Percentiles rank a stretch among this genome's conserved stretches.
phyloP scores from a whole-genome alignment of 2,888 invertebrate species.

The Cyrtodaria siliqua region DNA sequence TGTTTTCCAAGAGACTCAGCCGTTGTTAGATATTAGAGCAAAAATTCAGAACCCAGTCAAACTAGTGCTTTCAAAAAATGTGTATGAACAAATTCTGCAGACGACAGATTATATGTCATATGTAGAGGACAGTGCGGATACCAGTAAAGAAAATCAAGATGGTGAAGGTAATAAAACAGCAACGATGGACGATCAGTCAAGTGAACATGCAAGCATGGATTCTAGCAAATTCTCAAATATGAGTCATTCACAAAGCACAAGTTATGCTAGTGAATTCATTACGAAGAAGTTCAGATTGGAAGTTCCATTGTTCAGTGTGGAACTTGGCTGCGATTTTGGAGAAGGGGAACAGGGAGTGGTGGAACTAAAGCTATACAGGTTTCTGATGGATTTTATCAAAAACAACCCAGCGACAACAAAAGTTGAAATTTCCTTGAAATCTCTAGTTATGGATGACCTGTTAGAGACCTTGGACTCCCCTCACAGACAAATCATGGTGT shows the following conservation, averaged over 20 bases:
- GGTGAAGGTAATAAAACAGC: slow-evolving; percentile 12
- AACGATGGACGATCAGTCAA: slow-evolving; percentile 3
- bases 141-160: slow-evolving; percentile 32
- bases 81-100: slow-evolving; percentile 94
- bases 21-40: slow-evolving; percentile 89
- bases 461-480: slow-evolving; percentile 92
- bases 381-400: slow-evolving; percentile 91
- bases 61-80: slow-evolving; percentile 93
- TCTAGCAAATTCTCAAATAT: slow-evolving; percentile 5
- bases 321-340: slow-evolving; percentile 83
- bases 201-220: not conserved
- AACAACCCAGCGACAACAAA: slow-evolving; percentile 90
- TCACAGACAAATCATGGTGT: slow-evolving; percentile 92
- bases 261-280: slow-evolving; percentile 56
- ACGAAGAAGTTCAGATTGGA: slow-evolving; percentile 79
- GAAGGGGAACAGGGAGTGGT: slow-evolving; percentile 88
- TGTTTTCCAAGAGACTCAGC: slow-evolving; percentile 30
- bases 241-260: slow-evolving; percentile 19
- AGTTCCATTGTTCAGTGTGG: slow-evolving; percentile 82
- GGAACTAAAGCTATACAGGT: slow-evolving; percentile 94
- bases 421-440: slow-evolving; percentile 91
- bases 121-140: slow-evolving; percentile 20
- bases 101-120: slow-evolving; percentile 84
- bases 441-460: slow-evolving; percentile 96
- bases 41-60: slow-evolving; percentile 94